Base-by-base conservation (phyloP, 2,888 invertebrate genomes). In the Drosophila nigricruria region DNA sequence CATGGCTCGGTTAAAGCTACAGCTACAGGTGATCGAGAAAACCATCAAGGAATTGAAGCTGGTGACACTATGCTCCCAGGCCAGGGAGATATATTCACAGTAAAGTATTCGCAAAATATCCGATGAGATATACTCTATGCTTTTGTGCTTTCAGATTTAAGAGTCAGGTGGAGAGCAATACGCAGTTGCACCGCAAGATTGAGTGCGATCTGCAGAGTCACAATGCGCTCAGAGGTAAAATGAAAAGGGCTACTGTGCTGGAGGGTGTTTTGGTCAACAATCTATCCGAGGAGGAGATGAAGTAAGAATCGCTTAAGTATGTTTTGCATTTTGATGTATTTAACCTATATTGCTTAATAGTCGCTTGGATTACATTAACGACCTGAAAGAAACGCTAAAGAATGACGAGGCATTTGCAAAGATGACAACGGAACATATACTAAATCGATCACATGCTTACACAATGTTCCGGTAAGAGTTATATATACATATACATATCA, bases 41-140 rank as follows among this genome's bases (percentile, higher is more conserved):
- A 82, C 83, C 0, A 92, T 93, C 38, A 92, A 92, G 71, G 81
- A 88, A 56, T 79, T 93, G 3, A 93, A 93, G 66, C 83, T 88
- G 61, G 87, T 89, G 1, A 91, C 91, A 5, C 70, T 92, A 1
- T 91, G 91, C 60, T 90, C 91, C 3, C 89, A 90, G 64, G 91
- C 91, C 8, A 88, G 81, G 25, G 91, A 91, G 60, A 89, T 93
- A 12, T 91, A 90, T 80, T 90, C 91, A 14, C 88, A 91, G 93
- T 92, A 60, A 62, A 75, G 25, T 32, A 25, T 53, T n/a, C n/a
- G 5, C 6, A 16, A 25, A 16, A 12, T 2, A 14, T 0, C 20
- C 23, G 4, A 5, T 8, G 14, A 6, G 3, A 14, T 14, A 12
- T 18, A 32, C 3, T 43, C 10, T 6, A n/a, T 6, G 0, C n/a